phyloP scores from a whole-genome alignment of 2,113 vertebrate species.

The Eulemur macaco region DNA sequence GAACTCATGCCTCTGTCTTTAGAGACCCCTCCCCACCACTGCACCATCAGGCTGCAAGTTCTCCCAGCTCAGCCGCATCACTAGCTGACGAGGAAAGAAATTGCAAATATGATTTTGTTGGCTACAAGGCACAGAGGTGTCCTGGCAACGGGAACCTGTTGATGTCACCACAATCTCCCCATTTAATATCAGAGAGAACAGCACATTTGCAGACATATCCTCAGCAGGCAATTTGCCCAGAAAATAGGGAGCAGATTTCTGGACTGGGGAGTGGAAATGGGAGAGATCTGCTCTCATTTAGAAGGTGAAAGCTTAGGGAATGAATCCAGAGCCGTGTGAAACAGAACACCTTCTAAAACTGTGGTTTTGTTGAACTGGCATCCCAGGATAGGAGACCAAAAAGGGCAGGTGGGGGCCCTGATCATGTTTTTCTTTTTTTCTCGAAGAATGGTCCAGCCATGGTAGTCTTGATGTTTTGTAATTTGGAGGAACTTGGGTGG shows the following conservation, averaged over 20 bases:
- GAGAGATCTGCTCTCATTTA: background rate
- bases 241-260: slow-evolving; percentile 47
- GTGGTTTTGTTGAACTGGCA: background rate
- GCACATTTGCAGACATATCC: slow-evolving; percentile 29
- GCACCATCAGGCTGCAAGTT: rapidly evolving
- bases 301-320: slow-evolving; percentile 44
- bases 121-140: slow-evolving; percentile 16
- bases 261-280: background rate
- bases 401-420: background rate
- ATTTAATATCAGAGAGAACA: slow-evolving; percentile 41
- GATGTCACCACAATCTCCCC: background rate
- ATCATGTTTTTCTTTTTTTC: background rate
- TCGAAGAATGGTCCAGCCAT: background rate
- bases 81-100: background rate
- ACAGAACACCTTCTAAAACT: background rate
- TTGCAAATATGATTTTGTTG: slow-evolving; percentile 12
- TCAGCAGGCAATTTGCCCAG: slow-evolving; percentile 53
- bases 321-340: background rate
- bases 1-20: background rate
- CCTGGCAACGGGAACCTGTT: background rate
- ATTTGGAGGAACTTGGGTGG: background rate
- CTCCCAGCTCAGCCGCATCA: background rate
- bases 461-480: background rate
- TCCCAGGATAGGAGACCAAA: background rate
- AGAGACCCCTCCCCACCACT: background rate